A percentile compares a stretch with the other conserved stretches of the same genome.
phyloP scores from a whole-genome alignment of 1,140 invertebrate genomes.

The Theocolax elegans region DNA sequence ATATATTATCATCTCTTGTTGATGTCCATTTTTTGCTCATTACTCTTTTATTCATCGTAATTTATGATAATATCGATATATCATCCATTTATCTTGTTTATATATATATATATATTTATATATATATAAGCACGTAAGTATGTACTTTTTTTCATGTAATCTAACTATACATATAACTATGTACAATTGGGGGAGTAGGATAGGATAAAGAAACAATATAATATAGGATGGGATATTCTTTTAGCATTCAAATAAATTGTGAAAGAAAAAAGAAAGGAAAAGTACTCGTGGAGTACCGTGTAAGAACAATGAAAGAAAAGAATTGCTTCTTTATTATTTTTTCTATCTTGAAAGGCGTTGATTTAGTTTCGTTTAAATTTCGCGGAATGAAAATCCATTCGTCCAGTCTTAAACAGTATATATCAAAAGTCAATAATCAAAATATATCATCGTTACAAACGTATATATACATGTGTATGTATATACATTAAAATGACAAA shows the following conservation, averaged over 20 bases:
- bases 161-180: constrained; percentile 69
- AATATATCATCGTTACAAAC: too few relatives aligned
- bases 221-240: constrained; percentile 27
- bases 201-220: too few relatives aligned
- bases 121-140: constrained; percentile 50
- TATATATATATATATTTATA: constrained; percentile 48
- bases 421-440: too few relatives aligned
- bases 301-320: constrained; percentile 8
- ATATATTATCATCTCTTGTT: constrained; percentile 7
- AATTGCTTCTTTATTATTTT: too few relatives aligned
- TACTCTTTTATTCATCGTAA: constrained; percentile 40
- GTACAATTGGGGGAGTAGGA: constrained; percentile 59
- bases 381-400: constrained; percentile 7
- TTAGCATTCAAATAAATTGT: constrained; percentile 7
- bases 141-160: constrained; percentile 59
- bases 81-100: constrained; percentile 37
- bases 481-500: too few relatives aligned
- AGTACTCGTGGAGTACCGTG: background rate
- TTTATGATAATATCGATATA: constrained; percentile 49
- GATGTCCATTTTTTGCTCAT: constrained; percentile 8
- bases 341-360: too few relatives aligned
- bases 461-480: too few relatives aligned
- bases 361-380: constrained; percentile 1
- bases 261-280: constrained; percentile 33
- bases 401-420: constrained; percentile 17